Conservation (phyloP, 2,113 vertebrate species). For the Donacobius atricapilla region DNA sequence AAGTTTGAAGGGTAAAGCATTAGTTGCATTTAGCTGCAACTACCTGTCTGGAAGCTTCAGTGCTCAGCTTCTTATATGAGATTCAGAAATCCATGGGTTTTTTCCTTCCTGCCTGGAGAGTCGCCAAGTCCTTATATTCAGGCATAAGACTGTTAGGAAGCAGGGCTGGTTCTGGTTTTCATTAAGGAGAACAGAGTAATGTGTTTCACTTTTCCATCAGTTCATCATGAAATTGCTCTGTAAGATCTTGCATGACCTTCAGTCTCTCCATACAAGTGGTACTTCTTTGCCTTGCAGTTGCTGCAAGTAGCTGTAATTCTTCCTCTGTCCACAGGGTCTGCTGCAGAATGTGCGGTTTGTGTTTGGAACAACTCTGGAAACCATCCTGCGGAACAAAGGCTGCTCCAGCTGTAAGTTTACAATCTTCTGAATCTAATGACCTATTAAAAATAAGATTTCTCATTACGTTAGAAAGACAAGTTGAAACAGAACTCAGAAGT, state of each 20-base stretch:
- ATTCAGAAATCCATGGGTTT: background rate
- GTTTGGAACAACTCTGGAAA: slow-evolving; percentile 90
- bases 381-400: slow-evolving; percentile 93
- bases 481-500: slow-evolving; percentile 9
- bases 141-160: background rate
- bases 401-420: slow-evolving; percentile 86
- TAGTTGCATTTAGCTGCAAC: no score
- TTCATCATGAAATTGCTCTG: background rate
- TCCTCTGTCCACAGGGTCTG: slow-evolving; percentile 82
- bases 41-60: no score
- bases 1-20: background rate
- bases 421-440: slow-evolving; percentile 10
- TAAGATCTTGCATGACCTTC: background rate
- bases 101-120: background rate
- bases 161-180: background rate
- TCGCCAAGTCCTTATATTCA: background rate
- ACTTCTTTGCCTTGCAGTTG: background rate
- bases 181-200: background rate
- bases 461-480: background rate
- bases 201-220: background rate
- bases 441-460: slow-evolving; percentile 37
- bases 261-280: background rate
- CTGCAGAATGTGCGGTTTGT: slow-evolving; percentile 97
- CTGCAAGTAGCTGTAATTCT: slow-evolving; percentile 42
- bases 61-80: background rate